These are phyloP conservation scores for Eriosoma lanigerum DNA, from an alignment of 1,140 invertebrate species.

Conservation along the genomic window DNA sequence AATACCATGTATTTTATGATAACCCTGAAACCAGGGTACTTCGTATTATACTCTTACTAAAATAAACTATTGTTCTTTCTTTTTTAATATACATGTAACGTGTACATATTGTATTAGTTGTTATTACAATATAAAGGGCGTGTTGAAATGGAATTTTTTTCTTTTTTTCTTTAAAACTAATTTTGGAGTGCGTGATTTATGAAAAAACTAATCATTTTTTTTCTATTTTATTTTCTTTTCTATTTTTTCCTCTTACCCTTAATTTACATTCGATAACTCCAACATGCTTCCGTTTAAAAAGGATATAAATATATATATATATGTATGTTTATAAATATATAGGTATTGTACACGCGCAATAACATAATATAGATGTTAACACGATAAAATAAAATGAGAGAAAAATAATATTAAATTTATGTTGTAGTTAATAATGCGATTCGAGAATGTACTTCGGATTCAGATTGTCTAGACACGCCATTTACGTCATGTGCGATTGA, in stretches of 20 bases:
- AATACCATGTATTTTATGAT: too few species aligned
- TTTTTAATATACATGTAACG: not conserved
- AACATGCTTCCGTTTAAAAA: not conserved
- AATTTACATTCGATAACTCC: not conserved
- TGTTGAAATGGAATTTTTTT: not conserved
- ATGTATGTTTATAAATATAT: too few species aligned
- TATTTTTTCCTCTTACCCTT: too few species aligned
- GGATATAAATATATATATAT: too few species aligned
- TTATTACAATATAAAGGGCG: not conserved
- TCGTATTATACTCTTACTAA: too few species aligned
- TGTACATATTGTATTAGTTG: not conserved
- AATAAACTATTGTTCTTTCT: too few species aligned
- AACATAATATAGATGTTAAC: not conserved
- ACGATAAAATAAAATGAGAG: not conserved
- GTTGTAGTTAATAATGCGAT: constrained; percentile 3
- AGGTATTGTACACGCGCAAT: too few species aligned
- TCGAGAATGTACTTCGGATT: constrained; percentile 50
- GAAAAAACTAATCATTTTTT: not conserved
- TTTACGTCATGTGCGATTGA: constrained; percentile 52
- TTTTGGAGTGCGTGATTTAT: constrained; percentile 18
- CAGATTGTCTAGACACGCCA: constrained; percentile 48
- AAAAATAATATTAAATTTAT: not conserved
- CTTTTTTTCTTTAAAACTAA: not conserved
- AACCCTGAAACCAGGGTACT: too few species aligned
- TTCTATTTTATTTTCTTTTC: too few species aligned